These are phyloP conservation scores for Nephrotoma appendiculata DNA, from an alignment of 2,888 invertebrate genomes.

Conservation along the genomic window DNA sequence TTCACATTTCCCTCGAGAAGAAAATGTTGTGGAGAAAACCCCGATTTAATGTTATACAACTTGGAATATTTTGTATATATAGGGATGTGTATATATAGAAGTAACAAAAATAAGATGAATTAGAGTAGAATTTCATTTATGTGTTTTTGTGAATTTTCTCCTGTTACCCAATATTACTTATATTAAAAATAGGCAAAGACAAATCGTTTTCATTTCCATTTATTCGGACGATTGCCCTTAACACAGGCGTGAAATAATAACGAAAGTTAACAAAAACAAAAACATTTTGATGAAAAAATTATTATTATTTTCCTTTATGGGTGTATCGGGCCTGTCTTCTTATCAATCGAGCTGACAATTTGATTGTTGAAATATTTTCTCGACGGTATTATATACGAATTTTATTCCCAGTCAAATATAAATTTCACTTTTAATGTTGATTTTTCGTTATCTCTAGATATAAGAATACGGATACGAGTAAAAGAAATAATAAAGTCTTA, in stretches of 20 bases:
- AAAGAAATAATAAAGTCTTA: background rate
- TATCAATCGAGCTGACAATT: background rate
- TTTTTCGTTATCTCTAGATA: background rate
- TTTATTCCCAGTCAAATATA: background rate
- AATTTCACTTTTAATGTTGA: background rate
- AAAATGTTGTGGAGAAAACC: background rate
- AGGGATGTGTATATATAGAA: background rate
- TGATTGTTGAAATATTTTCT: background rate
- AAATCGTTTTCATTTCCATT: background rate
- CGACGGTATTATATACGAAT: background rate
- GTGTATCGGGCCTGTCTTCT: background rate
- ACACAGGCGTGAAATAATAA: background rate
- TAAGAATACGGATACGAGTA: background rate
- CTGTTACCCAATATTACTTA: background rate
- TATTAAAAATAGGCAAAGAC: background rate
- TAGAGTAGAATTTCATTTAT: background rate
- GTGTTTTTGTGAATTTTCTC: background rate
- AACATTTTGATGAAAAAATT: background rate
- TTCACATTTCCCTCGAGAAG: background rate
- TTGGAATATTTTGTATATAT: background rate
- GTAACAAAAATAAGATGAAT: background rate
- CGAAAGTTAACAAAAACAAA: background rate
- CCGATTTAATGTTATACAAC: background rate
- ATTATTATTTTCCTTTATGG: background rate
- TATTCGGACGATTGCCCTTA: background rate